These are phyloP conservation scores for Dolichallabes microphthalmus DNA, from an alignment of 2,113 vertebrate species.

Conservation along the genomic window DNA sequence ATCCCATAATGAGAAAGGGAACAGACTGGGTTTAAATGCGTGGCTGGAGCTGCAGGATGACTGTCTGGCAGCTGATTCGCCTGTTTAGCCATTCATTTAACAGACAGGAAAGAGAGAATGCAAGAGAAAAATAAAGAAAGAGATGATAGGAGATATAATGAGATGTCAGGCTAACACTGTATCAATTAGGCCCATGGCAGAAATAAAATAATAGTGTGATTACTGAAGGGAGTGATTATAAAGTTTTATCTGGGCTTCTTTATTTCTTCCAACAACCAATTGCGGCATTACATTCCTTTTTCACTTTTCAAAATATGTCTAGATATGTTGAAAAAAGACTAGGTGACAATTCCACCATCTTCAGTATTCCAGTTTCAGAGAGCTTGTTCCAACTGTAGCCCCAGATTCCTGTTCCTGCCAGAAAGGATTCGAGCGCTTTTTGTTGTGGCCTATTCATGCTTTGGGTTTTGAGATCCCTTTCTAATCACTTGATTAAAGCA, in stretches of 20 bases:
- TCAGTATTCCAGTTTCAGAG: not conserved
- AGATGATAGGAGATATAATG: constrained; percentile 32
- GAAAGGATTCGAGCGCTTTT: not conserved
- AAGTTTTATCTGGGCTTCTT: constrained; percentile 15
- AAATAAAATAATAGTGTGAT: not conserved
- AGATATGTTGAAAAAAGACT: not conserved
- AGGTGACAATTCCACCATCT: not conserved
- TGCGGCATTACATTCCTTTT: not conserved
- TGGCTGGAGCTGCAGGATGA: constrained; percentile 30
- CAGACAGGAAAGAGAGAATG: constrained; percentile 13
- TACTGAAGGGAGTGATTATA: constrained; percentile 12
- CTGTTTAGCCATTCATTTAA: constrained; percentile 40
- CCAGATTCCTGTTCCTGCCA: not conserved
- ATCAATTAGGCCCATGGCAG: constrained; percentile 40
- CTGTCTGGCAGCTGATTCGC: constrained; percentile 28
- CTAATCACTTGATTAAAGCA: not conserved
- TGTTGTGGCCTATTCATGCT: not conserved
- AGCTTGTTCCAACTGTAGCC: not conserved
- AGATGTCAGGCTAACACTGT: constrained; percentile 16
- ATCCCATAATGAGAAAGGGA: constrained; percentile 21
- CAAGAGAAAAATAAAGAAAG: constrained; percentile 15
- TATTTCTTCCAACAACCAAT: not conserved
- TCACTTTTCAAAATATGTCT: not conserved
- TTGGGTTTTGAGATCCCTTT: not conserved
- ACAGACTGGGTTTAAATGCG: constrained; percentile 23